Percentiles rank a stretch among this genome's conserved stretches.
phyloP scores from a whole-genome alignment of 1,140 invertebrate genomes.

The Episyrphus balteatus region DNA sequence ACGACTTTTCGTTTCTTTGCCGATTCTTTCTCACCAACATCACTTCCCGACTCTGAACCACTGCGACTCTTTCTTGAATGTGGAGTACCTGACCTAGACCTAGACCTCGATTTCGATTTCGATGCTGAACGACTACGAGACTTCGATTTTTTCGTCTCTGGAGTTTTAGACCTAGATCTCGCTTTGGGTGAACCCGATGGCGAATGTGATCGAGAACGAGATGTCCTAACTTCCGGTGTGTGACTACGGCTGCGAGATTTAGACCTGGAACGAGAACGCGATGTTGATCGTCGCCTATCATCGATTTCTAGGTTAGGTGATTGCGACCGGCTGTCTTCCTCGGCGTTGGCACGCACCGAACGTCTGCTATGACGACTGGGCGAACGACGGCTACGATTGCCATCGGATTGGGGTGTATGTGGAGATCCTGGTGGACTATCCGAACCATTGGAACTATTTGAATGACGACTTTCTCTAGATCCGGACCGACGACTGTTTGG shows the following conservation, averaged over 20 bases:
- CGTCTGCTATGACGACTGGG: slow-evolving; percentile 8
- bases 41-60: slow-evolving; percentile 36
- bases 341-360: slow-evolving; percentile 1
- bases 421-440: slow-evolving; percentile 9
- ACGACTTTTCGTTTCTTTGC: slow-evolving; percentile 19
- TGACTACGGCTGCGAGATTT: slow-evolving; percentile 11
- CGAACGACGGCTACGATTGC: slow-evolving; percentile 8
- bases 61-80: slow-evolving; percentile 15
- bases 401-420: slow-evolving; percentile 4
- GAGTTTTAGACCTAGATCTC: slow-evolving; percentile 23
- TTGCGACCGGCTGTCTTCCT: slow-evolving; percentile 34
- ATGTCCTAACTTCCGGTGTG: slow-evolving; percentile 12
- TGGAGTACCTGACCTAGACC: slow-evolving; percentile 18
- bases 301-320: slow-evolving; percentile 39
- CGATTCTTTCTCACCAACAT: slow-evolving; percentile 26
- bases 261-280: slow-evolving; percentile 25
- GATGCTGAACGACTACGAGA: slow-evolving; percentile 18
- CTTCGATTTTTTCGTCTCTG: slow-evolving; percentile 18
- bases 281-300: slow-evolving; percentile 36
- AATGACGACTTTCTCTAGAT: slow-evolving; percentile 9
- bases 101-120: slow-evolving; percentile 16
- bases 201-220: slow-evolving; percentile 37
- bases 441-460: slow-evolving; percentile 3
- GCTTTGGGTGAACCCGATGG: slow-evolving; percentile 38
- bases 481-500: slow-evolving; percentile 9